Conservation (phyloP, 2,888 invertebrate species). For the Oscheius sp. region DNA sequence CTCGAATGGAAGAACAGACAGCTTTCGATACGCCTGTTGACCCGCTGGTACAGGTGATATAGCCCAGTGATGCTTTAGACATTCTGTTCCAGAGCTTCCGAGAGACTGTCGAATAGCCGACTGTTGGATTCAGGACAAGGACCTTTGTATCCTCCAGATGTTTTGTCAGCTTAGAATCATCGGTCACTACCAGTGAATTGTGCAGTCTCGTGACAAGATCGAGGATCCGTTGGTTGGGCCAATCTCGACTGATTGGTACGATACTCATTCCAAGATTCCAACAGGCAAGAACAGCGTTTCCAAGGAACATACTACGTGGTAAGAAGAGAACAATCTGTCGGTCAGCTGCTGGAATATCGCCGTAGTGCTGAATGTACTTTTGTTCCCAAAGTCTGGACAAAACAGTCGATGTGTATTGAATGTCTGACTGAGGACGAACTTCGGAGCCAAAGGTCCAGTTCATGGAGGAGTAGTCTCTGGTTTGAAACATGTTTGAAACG, state of each 20-base stretch:
- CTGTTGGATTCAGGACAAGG: not conserved
- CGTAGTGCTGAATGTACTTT: constrained; percentile 23
- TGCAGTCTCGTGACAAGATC: constrained; percentile 1
- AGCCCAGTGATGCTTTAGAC: constrained; percentile 34
- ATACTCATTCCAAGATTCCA: constrained; percentile 41
- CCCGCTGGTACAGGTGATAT: constrained; percentile 67
- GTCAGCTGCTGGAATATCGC: constrained; percentile 34
- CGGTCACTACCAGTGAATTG: constrained; percentile 33
- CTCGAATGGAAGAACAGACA: constrained; percentile 56
- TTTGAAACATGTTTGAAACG: not conserved
- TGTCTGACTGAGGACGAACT: not conserved
- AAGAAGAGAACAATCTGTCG: constrained; percentile 36
- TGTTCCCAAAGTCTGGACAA: constrained; percentile 1
- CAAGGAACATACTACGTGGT: constrained; percentile 34
- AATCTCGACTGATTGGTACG: constrained; percentile 48
- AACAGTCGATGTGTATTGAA: not conserved
- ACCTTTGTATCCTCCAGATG: not conserved
- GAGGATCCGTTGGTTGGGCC: constrained; percentile 41
- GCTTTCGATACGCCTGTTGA: constrained; percentile 67
- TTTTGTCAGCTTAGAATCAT: not conserved
- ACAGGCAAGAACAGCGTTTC: constrained; percentile 35
- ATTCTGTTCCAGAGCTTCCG: constrained; percentile 9
- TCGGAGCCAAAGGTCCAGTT: constrained; percentile 5
- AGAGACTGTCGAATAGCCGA: not conserved
- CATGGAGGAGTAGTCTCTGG: not conserved